A percentile compares a stretch with the other conserved stretches of the same genome.
These are phyloP conservation scores for Heteromyza rotundicornis DNA, from an alignment of 2,888 invertebrate species.

Conservation along the genomic window DNA sequence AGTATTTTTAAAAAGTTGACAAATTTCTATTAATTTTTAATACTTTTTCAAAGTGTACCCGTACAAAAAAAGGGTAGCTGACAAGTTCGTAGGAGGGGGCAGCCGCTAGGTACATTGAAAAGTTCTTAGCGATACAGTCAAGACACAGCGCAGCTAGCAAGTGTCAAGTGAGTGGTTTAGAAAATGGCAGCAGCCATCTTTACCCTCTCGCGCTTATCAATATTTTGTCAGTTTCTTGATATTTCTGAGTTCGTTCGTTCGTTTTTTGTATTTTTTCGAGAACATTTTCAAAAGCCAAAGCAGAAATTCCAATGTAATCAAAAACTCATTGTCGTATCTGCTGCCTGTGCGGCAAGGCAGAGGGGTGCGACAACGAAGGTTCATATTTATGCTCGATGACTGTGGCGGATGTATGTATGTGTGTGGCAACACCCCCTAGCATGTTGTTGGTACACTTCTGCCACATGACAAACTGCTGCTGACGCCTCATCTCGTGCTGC, in stretches of 20 bases:
- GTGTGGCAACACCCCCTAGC: background rate
- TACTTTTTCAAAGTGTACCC: no score
- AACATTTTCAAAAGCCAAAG: constrained; percentile 12
- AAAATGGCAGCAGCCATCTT: constrained; percentile 5
- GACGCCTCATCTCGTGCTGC: background rate
- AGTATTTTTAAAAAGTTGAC: no score
- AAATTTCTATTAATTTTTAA: no score
- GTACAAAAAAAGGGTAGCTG: no score
- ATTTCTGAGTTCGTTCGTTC: constrained; percentile 15
- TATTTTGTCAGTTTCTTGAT: background rate
- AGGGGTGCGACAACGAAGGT: background rate
- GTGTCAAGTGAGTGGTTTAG: background rate
- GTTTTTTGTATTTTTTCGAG: background rate
- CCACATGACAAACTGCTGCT: background rate
- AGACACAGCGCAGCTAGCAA: background rate
- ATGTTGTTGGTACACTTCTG: background rate
- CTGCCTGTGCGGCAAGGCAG: background rate
- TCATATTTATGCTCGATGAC: background rate
- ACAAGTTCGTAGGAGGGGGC: no score
- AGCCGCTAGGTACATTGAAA: background rate
- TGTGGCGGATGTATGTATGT: background rate
- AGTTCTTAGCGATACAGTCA: constrained; percentile 10
- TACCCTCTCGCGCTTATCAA: background rate
- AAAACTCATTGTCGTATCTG: constrained; percentile 45
- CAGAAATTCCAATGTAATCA: constrained; percentile 53